Base-by-base conservation (phyloP, 2,888 invertebrate species). In the Parnassius mnemosyne region DNA sequence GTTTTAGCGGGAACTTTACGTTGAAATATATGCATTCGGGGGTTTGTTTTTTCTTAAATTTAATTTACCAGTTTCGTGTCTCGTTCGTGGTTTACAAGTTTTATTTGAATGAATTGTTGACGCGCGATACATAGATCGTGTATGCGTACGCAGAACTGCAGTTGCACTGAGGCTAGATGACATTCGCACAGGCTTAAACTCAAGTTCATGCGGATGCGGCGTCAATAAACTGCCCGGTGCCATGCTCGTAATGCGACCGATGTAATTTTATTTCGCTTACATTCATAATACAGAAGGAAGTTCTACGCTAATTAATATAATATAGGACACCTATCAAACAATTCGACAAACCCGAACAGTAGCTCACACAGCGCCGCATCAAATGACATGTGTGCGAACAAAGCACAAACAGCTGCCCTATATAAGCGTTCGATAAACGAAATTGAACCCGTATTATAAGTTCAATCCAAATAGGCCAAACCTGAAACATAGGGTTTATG, bases 161-260 rank as follows among this genome's bases (percentile, higher is more conserved):
- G 70, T 80, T 77, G 81, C 80, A 89, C 87, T 89, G 89, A 85
- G 84, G 71, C 85, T 87, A 85, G 88, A 84, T 89, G 89, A 89
- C 89, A 89, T 89, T 89, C 89, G 78, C 87, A 78, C 76, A 80
- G 83, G 83, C 86, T 85, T 82, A 82, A 80, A 81, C 84, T 82
- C 88, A 90, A 89, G 89, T 89, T 87, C 88, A 89, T 77, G 75
- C 81, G 81, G 80, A 82, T 82, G 80, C 81, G 79, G 80, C 87
- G 85, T 84, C 86, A 85, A 85, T 83, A 85, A 82, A 83, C 85
- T 83, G 80, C 69, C 78, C 81, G 80, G 73, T 77, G 75, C 77
- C 68, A 74, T 73, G 76, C 72, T 75, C 72, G 78, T 80, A 75
- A 81, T 76, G 75, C 71, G 68, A 72, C 70, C 78, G 73, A 75